These are phyloP conservation scores for fruit fly (Drosophila melanogaster) DNA, from an alignment of 1,140 invertebrate species.

Conservation along the genomic window Release_6_plus_ISO1_MT NT_033779.5:5458501-5459000, in stretches of 20 bases:
- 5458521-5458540: neutral
- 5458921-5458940: neutral
- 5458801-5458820: conserved; percentile 33
- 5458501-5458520: conserved; percentile 14
- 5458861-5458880: neutral
- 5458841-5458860: conserved; percentile 15
- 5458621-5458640: conserved; percentile 34
- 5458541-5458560: conserved; percentile 42
- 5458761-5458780: conserved; percentile 45
- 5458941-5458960: too few species aligned
- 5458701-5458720: conserved; percentile 42
- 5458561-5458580: conserved; percentile 33
- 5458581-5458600: conserved; percentile 67
- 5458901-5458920: conserved; percentile 6
- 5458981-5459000: too few species aligned
- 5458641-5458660: conserved; percentile 2
- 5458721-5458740: conserved; percentile 75
- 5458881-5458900: neutral
- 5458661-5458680: conserved; percentile 10
- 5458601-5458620: conserved; percentile 50
- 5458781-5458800: conserved; percentile 59
- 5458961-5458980: too few species aligned
- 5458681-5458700: conserved; percentile 51
- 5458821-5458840: conserved; percentile 42
- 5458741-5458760: conserved; percentile 65